Percentiles rank a stretch among this genome's conserved stretches.
phyloP scores from a whole-genome alignment of 2,888 invertebrate genomes.

The Saturnia pavonia region DNA sequence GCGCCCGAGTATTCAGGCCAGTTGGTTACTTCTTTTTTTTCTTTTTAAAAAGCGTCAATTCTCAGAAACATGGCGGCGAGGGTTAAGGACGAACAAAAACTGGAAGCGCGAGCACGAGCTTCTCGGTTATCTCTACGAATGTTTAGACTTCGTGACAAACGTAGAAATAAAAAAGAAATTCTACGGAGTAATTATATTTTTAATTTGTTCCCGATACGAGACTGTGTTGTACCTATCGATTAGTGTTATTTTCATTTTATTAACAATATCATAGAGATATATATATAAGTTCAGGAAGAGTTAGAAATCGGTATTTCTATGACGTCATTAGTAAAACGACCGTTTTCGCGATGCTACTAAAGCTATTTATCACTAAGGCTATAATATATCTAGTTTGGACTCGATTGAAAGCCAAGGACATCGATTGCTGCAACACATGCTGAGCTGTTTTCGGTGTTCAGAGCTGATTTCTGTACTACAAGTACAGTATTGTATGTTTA shows the following conservation, averaged over 20 bases:
- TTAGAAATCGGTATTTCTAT: not conserved
- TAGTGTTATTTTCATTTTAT: too few species aligned
- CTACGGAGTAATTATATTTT: conserved; percentile 16
- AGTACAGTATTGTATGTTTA: too few species aligned
- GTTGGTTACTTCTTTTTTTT: conserved; percentile 33
- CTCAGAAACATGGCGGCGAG: conserved; percentile 64
- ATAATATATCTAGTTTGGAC: too few species aligned
- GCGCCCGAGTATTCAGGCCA: conserved; percentile 45
- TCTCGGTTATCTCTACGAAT: conserved; percentile 44
- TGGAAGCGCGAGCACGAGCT: conserved; percentile 63
- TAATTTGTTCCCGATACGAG: not conserved
- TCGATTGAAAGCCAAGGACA: too few species aligned
- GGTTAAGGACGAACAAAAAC: conserved; percentile 54
- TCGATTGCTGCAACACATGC: too few species aligned
- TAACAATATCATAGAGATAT: not conserved
- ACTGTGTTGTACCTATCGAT: not conserved
- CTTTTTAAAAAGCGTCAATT: conserved; percentile 61
- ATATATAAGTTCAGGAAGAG: not conserved
- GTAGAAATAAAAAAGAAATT: conserved; percentile 32
- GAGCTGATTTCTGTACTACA: too few species aligned
- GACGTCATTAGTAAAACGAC: not conserved
- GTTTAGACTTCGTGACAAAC: conserved; percentile 54
- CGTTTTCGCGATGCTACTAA: too few species aligned
- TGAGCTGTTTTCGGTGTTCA: too few species aligned
- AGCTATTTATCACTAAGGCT: too few species aligned